Evolutionary conservation across 2,113 vertebrate species (phyloP).

Genomic region (Neogale vison): DNA sequence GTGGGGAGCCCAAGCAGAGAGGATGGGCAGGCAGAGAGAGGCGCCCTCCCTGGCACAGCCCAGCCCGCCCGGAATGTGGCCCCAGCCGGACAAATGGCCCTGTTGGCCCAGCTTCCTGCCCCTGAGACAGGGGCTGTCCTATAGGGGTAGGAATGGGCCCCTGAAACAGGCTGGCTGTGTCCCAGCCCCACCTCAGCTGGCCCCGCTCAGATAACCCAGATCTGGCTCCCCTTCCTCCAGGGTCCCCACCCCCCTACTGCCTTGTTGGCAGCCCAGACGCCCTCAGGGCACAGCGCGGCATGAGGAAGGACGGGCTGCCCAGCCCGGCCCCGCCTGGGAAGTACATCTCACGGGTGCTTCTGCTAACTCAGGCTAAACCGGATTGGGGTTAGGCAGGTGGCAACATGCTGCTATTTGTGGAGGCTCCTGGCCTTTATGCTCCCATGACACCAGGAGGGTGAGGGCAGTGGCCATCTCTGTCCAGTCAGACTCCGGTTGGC

Average conservation of each 20-base stretch:
- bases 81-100: not conserved
- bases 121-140: not conserved
- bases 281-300: not conserved
- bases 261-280: not conserved
- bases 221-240: not conserved
- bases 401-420: conserved; percentile 59
- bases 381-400: conserved; percentile 52
- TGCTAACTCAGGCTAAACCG: conserved; percentile 74
- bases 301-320: conserved; percentile 38
- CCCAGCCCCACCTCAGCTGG: not conserved
- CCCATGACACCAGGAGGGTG: not conserved
- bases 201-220: not conserved
- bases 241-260: not conserved
- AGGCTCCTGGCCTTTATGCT: conserved; percentile 39
- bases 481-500: not conserved
- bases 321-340: not conserved
- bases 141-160: not conserved
- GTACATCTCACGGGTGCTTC: not conserved
- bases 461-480: not conserved
- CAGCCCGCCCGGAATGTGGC: not conserved
- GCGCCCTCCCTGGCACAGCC: not conserved
- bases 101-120: not conserved
- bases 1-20: not conserved
- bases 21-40: not conserved
- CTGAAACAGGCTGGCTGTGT: not conserved